Percentiles rank a stretch among this genome's conserved stretches.
Evolutionary conservation across 2,797 vertebrate species (phyloP).

Genomic region (Anguilla anguilla): DNA sequence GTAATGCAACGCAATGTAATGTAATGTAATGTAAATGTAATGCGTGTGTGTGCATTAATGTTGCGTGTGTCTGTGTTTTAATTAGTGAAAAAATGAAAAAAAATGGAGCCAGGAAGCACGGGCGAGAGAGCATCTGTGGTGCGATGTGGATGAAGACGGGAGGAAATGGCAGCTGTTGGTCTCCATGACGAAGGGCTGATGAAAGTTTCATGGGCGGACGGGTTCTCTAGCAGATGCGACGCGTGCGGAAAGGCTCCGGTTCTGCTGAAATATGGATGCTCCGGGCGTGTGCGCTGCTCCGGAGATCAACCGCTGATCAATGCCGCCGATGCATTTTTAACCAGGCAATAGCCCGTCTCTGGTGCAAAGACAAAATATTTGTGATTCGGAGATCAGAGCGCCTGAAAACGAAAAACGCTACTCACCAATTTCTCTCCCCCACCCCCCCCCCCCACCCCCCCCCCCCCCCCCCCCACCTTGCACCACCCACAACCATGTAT

Average conservation of each 20-base stretch:
- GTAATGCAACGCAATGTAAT: too few species aligned
- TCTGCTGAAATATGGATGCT: slow-evolving; percentile 20
- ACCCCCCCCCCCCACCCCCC: not conserved
- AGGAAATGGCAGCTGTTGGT: slow-evolving; percentile 57
- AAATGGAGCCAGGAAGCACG: not conserved
- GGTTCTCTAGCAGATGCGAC: not conserved
- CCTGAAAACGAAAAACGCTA: not conserved
- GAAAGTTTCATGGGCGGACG: not conserved
- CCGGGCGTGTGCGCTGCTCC: not conserved
- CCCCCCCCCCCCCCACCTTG: not conserved
- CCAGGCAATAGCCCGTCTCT: not conserved
- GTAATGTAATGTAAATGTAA: too few species aligned
- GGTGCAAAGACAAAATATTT: slow-evolving; percentile 16
- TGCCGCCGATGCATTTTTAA: slow-evolving; percentile 12
- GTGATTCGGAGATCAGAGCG: slow-evolving; percentile 18
- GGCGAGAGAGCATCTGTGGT: slow-evolving; percentile 8
- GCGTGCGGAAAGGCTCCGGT: too few species aligned
- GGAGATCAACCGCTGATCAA: slow-evolving; percentile 12
- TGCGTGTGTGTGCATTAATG: not conserved
- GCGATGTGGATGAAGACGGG: slow-evolving; percentile 47
- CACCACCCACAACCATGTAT: not conserved
- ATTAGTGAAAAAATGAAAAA: not conserved
- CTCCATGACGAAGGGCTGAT: not conserved
- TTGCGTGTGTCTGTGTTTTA: not conserved
- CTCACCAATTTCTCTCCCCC: not conserved